These are phyloP conservation scores for Sarcophaga rosellei DNA, from an alignment of 2,888 invertebrate species.

Conservation along the genomic window DNA sequence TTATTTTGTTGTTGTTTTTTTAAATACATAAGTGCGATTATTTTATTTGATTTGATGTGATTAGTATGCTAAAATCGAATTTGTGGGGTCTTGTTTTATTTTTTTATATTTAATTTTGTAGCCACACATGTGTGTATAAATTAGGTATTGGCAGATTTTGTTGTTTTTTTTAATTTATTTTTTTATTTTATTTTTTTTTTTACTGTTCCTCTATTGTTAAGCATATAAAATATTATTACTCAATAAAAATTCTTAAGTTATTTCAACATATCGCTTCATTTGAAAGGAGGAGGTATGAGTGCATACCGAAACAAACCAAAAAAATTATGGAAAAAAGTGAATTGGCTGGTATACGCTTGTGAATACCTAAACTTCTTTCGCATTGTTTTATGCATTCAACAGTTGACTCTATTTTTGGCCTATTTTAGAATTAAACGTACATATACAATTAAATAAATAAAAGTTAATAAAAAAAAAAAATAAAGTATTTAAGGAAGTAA, in stretches of 20 bases:
- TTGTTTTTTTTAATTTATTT: background rate
- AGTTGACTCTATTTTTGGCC: background rate
- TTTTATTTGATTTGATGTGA: slow-evolving; percentile 25
- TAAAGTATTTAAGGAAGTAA: too few species aligned
- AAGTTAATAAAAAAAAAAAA: background rate
- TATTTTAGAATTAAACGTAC: background rate
- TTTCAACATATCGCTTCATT: slow-evolving; percentile 23
- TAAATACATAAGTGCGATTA: background rate
- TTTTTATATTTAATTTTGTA: background rate
- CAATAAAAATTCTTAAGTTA: slow-evolving; percentile 46
- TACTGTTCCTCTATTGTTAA: background rate
- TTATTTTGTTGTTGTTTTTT: background rate
- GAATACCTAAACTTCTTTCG: background rate
- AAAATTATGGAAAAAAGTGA: background rate
- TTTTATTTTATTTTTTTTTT: background rate
- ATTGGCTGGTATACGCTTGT: background rate
- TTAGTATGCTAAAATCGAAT: slow-evolving; percentile 58
- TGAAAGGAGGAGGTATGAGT: background rate
- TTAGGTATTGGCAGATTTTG: slow-evolving; percentile 1
- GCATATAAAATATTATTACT: slow-evolving; percentile 15
- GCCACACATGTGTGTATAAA: slow-evolving; percentile 3
- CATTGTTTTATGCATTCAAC: background rate
- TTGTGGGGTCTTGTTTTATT: background rate
- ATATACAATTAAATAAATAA: background rate
- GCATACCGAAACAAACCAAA: background rate